Evolutionary conservation across 2,888 invertebrate species (phyloP), one percentile per base, ranked within the genome.

Genomic region (Auanema freiburgensis): DNA sequence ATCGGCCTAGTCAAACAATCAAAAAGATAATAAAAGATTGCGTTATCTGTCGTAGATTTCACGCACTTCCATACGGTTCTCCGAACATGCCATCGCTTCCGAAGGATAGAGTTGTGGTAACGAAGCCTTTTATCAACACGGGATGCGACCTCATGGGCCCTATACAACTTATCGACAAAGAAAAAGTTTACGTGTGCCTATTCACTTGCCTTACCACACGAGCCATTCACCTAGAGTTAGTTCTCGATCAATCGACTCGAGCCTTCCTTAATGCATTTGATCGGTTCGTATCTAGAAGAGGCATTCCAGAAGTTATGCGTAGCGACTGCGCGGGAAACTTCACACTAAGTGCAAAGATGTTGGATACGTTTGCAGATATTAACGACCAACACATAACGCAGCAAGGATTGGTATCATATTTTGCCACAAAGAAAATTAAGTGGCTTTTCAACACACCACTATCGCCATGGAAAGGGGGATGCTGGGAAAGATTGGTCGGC

Each of bases 391-490:
- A 25, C 11, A 4, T 21, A 52, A 21, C 52, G 10, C 52, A 23
- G 4, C 18, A 5, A 5, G 21, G 16, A 21, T 18, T 46, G 46
- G 21, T 46, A 5, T 18, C 16, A 18, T 46, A 46, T 12, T 52
- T 18, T 23, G 24, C 52, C 3, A 23, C 18, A 11, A 52, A 52
- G 6, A 52, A 52, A 6, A 52, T 52, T 6, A n/a, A 11, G 11
- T 52, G 52, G 52, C 18, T 23, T 23, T 52, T 52, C 33, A 52
- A 52, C 12, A 18, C 52, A 52, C 52, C 55, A 33, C n/a, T n/a
- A n/a, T 4, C 55, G 2, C 55, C 55, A 8, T 55, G 55, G 55
- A 55, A 40, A 41, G 55, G 55, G 5, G 55, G 55, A n/a, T 2
- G 4, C 3, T 55, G 55, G 55, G 55, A 55, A 41, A 23, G 33